Conservation (phyloP, 1,140 invertebrate species). For the Mylabris phalerata region DNA sequence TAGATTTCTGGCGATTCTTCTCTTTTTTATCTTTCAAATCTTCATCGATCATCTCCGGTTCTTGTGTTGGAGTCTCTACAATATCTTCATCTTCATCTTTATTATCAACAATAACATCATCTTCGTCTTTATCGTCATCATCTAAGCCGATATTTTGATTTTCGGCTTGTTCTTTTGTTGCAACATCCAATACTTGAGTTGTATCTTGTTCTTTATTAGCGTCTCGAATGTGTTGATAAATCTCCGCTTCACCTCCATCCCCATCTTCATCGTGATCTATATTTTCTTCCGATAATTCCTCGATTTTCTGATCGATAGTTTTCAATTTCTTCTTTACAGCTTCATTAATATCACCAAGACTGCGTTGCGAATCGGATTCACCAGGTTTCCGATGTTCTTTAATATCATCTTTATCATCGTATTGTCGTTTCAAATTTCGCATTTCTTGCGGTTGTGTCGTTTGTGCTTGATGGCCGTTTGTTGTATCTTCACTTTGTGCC, state of each 20-base stretch:
- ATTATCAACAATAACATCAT: slow-evolving; percentile 37
- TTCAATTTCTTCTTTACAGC: slow-evolving; percentile 49
- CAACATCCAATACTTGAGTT: slow-evolving; percentile 55
- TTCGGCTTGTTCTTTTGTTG: slow-evolving; percentile 76
- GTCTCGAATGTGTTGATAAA: slow-evolving; percentile 82
- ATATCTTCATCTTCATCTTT: slow-evolving; percentile 32
- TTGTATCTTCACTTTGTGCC: slow-evolving; percentile 45
- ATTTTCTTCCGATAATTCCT: slow-evolving; percentile 42
- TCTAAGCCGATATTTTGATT: slow-evolving; percentile 57
- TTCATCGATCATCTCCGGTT: slow-evolving; percentile 45
- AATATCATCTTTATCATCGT: slow-evolving; percentile 32
- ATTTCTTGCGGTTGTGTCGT: slow-evolving; percentile 35
- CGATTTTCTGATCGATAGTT: slow-evolving; percentile 44
- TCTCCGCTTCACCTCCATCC: slow-evolving; percentile 51
- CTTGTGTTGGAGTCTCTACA: slow-evolving; percentile 35
- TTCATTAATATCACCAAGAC: slow-evolving; percentile 43
- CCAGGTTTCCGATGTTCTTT: slow-evolving; percentile 46
- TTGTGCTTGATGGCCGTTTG: slow-evolving; percentile 44
- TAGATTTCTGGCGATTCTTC: slow-evolving; percentile 43
- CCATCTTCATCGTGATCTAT: slow-evolving; percentile 45
- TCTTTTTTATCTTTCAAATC: slow-evolving; percentile 35
- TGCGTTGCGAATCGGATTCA: slow-evolving; percentile 44
- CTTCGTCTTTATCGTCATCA: slow-evolving; percentile 45
- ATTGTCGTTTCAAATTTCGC: slow-evolving; percentile 30
- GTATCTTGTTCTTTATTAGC: slow-evolving; percentile 49